Conservation (phyloP, 1,140 invertebrate species). For the Macrobrachium rosenbergii region DNA sequence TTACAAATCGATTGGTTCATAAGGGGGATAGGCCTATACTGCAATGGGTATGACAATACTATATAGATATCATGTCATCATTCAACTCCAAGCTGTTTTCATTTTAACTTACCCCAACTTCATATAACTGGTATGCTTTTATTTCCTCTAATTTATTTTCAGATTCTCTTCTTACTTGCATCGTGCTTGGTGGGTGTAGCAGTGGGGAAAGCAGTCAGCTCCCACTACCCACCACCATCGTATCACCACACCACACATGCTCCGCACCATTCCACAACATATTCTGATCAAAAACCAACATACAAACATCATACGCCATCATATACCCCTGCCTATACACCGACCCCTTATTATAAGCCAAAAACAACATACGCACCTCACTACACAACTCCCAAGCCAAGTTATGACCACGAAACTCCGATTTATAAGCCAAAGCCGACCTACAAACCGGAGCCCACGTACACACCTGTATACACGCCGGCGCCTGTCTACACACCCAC, state of each 20-base stretch:
- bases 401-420: neutral
- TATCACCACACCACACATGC: neutral
- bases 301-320: neutral
- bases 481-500: slow-evolving; percentile 6
- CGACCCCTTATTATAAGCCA: neutral
- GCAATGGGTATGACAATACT: no score
- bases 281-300: neutral
- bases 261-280: neutral
- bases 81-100: no score
- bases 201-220: no score
- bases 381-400: neutral
- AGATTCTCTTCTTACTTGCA: no score
- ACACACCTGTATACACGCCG: neutral
- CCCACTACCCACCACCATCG: neutral
- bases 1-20: no score
- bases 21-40: no score
- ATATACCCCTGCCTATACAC: slow-evolving; percentile 15
- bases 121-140: no score
- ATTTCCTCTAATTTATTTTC: no score
- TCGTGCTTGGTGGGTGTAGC: no score
- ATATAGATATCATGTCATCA: no score
- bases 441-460: slow-evolving; percentile 26
- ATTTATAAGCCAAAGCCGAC: slow-evolving; percentile 11
- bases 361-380: neutral
- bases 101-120: no score